Percentiles rank a stretch among this genome's conserved stretches.
Evolutionary conservation across 2,888 invertebrate species (phyloP).

Genomic region (Sialis lutaria): DNA sequence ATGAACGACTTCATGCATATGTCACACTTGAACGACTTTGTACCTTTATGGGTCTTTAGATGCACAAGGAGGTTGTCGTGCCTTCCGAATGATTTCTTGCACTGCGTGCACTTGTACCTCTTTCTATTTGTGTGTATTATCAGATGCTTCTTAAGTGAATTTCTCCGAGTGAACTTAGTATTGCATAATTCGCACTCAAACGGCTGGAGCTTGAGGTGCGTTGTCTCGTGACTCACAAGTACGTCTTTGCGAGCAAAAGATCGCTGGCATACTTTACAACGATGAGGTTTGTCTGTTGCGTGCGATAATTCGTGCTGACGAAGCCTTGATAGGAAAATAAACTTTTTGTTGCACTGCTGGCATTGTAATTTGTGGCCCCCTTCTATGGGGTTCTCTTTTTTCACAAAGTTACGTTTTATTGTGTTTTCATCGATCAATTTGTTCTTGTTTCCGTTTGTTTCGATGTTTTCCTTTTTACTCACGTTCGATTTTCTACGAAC

Average conservation of each 20-base stretch:
- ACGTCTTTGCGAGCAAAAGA: conserved; percentile 3
- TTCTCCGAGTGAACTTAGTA: conserved; percentile 1
- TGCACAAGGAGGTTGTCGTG: conserved; percentile 2
- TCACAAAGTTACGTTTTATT: not conserved
- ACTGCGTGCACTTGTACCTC: not conserved
- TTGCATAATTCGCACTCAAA: conserved; percentile 3
- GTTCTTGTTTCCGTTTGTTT: not conserved
- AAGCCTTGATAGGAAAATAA: conserved; percentile 1
- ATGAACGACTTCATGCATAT: conserved; percentile 3
- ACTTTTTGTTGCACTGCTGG: conserved; percentile 2
- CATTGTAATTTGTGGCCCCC: not conserved
- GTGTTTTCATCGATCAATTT: not conserved
- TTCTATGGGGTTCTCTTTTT: not conserved
- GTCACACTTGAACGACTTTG: conserved; percentile 1
- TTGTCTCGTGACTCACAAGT: not conserved
- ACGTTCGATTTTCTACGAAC: not conserved
- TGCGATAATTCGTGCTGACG: conserved; percentile 1
- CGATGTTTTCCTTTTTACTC: not conserved
- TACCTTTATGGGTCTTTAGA: conserved; percentile 2
- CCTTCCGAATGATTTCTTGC: conserved; percentile 1
- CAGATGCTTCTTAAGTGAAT: conserved; percentile 3
- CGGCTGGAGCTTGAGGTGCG: conserved; percentile 1
- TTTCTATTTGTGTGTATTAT: conserved; percentile 3
- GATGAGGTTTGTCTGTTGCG: not conserved
- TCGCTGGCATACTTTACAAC: conserved; percentile 1